Conservation (phyloP, 37 sponge, comb jelly and placozoan species). For the Mnemiopsis leidyi region DNA sequence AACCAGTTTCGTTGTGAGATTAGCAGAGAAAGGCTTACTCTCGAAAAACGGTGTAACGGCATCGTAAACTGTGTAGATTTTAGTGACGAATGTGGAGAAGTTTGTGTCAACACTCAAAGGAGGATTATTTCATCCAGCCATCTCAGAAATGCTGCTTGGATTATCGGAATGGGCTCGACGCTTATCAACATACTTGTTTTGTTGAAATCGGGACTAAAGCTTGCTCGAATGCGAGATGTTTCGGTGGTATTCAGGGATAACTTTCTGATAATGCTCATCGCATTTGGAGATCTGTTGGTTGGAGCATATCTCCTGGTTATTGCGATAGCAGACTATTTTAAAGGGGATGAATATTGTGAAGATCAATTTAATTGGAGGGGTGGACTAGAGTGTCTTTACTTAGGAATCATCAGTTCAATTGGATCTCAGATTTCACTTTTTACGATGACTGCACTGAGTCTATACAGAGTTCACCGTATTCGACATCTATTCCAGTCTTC, state of each 20-base stretch:
- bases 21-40: background rate
- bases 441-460: background rate
- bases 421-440: background rate
- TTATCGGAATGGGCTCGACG: background rate
- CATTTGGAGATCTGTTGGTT: background rate
- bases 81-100: background rate
- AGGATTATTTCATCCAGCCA: background rate
- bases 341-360: background rate
- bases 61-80: background rate
- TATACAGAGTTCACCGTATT: background rate
- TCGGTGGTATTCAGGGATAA: background rate
- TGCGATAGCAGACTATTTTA: background rate
- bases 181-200: background rate
- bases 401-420: background rate
- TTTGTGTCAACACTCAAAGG: background rate
- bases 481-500: background rate
- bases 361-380: background rate
- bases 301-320: background rate
- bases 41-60: background rate
- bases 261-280: background rate
- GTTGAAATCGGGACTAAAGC: background rate
- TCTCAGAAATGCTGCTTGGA: background rate
- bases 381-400: background rate
- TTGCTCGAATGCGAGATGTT: background rate
- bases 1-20: background rate